Evolutionary conservation across 2,888 invertebrate genomes (phyloP).

Genomic region (Euspilapteryx auroguttella): DNA sequence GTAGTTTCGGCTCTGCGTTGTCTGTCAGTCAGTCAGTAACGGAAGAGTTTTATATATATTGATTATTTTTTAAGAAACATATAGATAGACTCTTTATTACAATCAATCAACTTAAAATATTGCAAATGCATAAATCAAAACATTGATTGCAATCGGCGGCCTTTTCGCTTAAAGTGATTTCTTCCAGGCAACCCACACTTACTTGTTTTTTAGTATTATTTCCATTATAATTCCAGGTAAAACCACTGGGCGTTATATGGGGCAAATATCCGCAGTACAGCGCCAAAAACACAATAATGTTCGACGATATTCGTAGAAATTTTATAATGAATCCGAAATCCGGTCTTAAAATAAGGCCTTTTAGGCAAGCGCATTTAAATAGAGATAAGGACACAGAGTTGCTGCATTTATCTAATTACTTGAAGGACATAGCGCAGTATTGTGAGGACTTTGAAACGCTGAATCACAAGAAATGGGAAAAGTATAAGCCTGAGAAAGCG

Average conservation of each 20-base stretch:
- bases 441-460: conserved; percentile 81
- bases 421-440: conserved; percentile 78
- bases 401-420: conserved; percentile 76
- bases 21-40: too few species aligned
- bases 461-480: conserved; percentile 93
- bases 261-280: conserved; percentile 89
- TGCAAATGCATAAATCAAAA: too few species aligned
- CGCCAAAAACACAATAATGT: conserved; percentile 94
- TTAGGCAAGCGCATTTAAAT: conserved; percentile 88
- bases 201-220: too few species aligned
- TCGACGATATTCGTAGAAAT: conserved; percentile 93
- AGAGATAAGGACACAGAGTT: conserved; percentile 83
- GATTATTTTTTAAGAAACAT: too few species aligned
- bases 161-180: too few species aligned
- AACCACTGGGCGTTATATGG: conserved; percentile 96
- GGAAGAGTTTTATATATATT: too few species aligned
- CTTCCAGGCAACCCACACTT: too few species aligned
- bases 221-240: conserved; percentile 68
- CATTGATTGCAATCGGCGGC: too few species aligned
- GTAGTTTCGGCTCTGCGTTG: too few species aligned
- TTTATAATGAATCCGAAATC: conserved; percentile 97
- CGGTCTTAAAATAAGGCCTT: conserved; percentile 88
- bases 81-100: too few species aligned
- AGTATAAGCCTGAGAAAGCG: conserved; percentile 62
- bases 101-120: too few species aligned